Conservation (phyloP, 2,888 invertebrate genomes). For the Netelia inedita region DNA sequence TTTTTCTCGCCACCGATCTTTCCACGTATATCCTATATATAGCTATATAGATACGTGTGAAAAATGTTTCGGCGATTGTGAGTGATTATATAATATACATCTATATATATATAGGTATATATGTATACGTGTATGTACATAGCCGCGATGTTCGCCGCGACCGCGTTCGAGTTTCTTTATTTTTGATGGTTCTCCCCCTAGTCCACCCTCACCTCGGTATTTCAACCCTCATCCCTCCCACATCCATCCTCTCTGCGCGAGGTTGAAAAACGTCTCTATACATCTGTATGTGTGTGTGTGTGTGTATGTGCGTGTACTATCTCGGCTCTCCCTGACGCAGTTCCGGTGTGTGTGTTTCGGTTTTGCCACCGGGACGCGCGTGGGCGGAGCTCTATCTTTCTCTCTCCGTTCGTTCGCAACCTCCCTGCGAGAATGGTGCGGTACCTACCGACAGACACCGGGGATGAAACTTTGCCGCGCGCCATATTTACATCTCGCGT, state of each 20-base stretch:
- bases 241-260: not conserved
- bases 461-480: conserved; percentile 81
- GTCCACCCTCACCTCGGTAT: not conserved
- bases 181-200: conserved; percentile 40
- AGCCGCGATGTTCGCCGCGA: conserved; percentile 26
- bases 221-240: conserved; percentile 26
- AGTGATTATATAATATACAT: not conserved
- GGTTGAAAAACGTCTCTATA: conserved; percentile 20
- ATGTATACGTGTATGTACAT: not conserved
- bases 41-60: conserved; percentile 60
- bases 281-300: conserved; percentile 1
- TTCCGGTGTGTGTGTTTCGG: conserved; percentile 43
- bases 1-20: too few species aligned
- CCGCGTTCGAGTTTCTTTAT: conserved; percentile 49
- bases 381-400: conserved; percentile 69
- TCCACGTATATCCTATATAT: not conserved
- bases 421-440: conserved; percentile 52
- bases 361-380: conserved; percentile 67
- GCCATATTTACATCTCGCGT: conserved; percentile 83
- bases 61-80: conserved; percentile 73
- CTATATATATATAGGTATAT: not conserved
- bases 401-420: conserved; percentile 6
- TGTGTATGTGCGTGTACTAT: not conserved
- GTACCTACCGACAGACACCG: conserved; percentile 70
- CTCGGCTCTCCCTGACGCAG: not conserved